Conservation (phyloP, 2,888 invertebrate species). For the Molorchus minor region DNA sequence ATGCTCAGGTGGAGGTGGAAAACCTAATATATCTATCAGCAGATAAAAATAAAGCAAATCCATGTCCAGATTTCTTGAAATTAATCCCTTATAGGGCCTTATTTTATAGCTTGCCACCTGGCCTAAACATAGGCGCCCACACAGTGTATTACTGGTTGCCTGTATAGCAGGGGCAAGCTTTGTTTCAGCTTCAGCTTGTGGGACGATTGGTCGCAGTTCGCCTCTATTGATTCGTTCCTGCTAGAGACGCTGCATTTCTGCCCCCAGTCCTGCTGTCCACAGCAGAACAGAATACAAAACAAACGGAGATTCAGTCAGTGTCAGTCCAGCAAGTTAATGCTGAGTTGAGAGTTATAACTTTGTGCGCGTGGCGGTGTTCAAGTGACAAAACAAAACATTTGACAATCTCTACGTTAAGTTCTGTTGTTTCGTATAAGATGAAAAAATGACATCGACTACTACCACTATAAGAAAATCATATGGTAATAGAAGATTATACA, state of each 20-base stretch:
- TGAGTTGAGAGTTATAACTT: background rate
- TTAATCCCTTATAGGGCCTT: no score
- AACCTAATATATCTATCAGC: no score
- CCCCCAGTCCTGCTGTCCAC: slow-evolving; percentile 14
- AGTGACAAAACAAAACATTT: background rate
- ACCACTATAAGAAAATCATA: slow-evolving; percentile 62
- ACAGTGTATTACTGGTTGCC: no score
- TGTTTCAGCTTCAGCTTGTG: no score
- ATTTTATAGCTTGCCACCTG: no score
- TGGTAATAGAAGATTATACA: slow-evolving; percentile 60
- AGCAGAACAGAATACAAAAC: background rate
- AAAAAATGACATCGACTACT: slow-evolving; percentile 59
- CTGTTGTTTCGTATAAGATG: slow-evolving; percentile 40
- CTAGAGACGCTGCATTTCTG: slow-evolving; percentile 4
- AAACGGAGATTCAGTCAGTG: slow-evolving; percentile 18
- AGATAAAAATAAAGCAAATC: no score
- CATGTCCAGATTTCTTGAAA: no score
- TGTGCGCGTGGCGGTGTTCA: slow-evolving; percentile 14
- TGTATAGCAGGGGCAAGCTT: background rate
- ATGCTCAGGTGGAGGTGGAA: no score
- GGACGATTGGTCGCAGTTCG: background rate
- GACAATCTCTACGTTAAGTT: slow-evolving; percentile 1
- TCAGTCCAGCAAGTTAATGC: background rate
- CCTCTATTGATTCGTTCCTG: slow-evolving; percentile 10
- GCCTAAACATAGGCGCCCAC: no score